A percentile compares a stretch with the other conserved stretches of the same genome.
Evolutionary conservation across 2,113 vertebrate species (phyloP).

Genomic region (Phodopus roborovskii): DNA sequence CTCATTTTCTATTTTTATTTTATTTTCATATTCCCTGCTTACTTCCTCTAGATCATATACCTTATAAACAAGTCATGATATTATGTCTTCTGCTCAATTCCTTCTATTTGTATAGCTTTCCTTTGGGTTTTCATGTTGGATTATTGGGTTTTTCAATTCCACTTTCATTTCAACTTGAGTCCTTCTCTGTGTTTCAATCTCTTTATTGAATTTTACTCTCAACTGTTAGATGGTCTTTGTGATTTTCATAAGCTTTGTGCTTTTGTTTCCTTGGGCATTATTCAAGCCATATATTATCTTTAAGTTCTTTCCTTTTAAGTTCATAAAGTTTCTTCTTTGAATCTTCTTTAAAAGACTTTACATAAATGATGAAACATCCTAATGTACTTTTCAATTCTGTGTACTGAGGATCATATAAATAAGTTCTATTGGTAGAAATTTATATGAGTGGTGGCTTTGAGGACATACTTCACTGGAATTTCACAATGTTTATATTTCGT

Average conservation of each 20-base stretch:
- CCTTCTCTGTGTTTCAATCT: background rate
- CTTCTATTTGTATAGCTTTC: too few species aligned
- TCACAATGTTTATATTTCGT: background rate
- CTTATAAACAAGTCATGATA: background rate
- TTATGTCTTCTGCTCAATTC: background rate
- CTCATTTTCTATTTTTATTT: background rate
- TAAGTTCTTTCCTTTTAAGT: background rate
- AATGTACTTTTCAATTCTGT: background rate
- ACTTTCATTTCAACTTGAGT: background rate
- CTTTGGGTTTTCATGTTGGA: background rate
- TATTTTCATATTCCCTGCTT: background rate
- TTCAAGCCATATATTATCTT: background rate
- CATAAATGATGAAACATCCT: background rate
- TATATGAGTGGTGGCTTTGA: background rate
- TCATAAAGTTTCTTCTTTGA: background rate
- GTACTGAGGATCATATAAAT: background rate
- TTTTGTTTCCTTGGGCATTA: background rate
- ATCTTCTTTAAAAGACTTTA: background rate
- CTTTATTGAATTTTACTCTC: background rate
- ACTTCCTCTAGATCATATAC: background rate
- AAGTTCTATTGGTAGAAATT: background rate
- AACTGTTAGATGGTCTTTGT: background rate
- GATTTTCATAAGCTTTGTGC: background rate
- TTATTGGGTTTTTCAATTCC: background rate
- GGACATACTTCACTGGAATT: background rate